These are phyloP conservation scores for Parthenolecanium corni DNA, from an alignment of 2,888 invertebrate genomes.

Conservation along the genomic window DNA sequence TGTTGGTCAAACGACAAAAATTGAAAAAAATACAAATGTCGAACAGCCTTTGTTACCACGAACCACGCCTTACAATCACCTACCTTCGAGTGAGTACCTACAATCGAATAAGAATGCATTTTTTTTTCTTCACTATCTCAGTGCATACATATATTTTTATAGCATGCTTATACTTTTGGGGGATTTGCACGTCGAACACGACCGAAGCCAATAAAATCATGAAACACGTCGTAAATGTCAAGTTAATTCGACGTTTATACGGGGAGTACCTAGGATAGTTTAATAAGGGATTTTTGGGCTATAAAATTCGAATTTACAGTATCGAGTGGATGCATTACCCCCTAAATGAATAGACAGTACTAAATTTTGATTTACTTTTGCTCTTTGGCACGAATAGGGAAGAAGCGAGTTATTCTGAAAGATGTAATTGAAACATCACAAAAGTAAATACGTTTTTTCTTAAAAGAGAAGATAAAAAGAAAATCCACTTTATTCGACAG, in stretches of 20 bases:
- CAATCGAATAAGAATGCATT: background rate
- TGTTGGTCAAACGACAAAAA: background rate
- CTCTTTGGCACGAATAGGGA: too few relatives aligned
- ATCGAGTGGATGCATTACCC: background rate
- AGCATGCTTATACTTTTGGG: background rate
- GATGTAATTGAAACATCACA: too few relatives aligned
- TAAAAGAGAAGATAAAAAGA: too few relatives aligned
- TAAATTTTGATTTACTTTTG: too few relatives aligned
- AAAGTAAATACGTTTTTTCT: too few relatives aligned
- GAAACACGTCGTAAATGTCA: background rate
- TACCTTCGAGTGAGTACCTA: conserved; percentile 10
- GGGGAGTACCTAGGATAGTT: background rate
- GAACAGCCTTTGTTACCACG: conserved; percentile 30
- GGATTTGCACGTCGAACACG: background rate
- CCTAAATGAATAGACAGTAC: too few relatives aligned
- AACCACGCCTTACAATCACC: conserved; percentile 20
- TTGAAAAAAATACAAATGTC: conserved; percentile 9
- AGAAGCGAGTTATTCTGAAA: too few relatives aligned
- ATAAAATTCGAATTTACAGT: background rate
- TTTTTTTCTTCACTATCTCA: too few relatives aligned
- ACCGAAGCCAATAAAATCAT: background rate
- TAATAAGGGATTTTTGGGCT: background rate
- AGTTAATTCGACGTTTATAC: background rate
- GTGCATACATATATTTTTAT: background rate
- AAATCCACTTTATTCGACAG: too few relatives aligned